Conservation (phyloP, 2,888 invertebrate species). For the Spilarctia lutea region DNA sequence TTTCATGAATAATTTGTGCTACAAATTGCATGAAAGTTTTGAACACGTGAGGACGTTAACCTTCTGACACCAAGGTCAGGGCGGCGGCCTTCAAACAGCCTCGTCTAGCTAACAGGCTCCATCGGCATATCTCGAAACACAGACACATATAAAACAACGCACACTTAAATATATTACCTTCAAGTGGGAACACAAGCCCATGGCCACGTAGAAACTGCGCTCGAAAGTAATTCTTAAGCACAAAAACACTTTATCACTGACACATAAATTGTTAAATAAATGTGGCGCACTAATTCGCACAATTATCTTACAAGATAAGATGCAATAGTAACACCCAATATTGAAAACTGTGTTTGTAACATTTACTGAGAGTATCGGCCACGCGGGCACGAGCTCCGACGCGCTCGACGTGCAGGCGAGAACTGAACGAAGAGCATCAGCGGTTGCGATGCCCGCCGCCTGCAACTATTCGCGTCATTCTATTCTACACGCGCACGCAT, state of each 20-base stretch:
- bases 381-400: constrained; percentile 77
- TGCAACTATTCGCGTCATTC: constrained; percentile 83
- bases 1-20: constrained; percentile 33
- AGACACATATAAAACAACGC: constrained; percentile 68
- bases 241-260: constrained; percentile 64
- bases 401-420: constrained; percentile 71
- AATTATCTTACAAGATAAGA: constrained; percentile 79
- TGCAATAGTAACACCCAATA: constrained; percentile 69
- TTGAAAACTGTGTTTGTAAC: constrained; percentile 60
- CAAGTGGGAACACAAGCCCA: constrained; percentile 77
- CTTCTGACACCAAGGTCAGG: constrained; percentile 84
- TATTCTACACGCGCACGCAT: constrained; percentile 80
- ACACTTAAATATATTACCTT: constrained; percentile 80
- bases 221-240: constrained; percentile 70
- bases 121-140: constrained; percentile 67
- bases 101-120: constrained; percentile 77
- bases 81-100: constrained; percentile 85
- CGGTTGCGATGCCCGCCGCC: constrained; percentile 65
- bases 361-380: constrained; percentile 69
- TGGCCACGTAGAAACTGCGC: constrained; percentile 79
- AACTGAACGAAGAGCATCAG: constrained; percentile 67
- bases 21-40: constrained; percentile 71
- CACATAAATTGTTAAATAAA: constrained; percentile 59
- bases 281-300: constrained; percentile 76
- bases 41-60: constrained; percentile 82